Conservation (phyloP, 2,113 vertebrate species). For the Rhizomys pruinosus region DNA sequence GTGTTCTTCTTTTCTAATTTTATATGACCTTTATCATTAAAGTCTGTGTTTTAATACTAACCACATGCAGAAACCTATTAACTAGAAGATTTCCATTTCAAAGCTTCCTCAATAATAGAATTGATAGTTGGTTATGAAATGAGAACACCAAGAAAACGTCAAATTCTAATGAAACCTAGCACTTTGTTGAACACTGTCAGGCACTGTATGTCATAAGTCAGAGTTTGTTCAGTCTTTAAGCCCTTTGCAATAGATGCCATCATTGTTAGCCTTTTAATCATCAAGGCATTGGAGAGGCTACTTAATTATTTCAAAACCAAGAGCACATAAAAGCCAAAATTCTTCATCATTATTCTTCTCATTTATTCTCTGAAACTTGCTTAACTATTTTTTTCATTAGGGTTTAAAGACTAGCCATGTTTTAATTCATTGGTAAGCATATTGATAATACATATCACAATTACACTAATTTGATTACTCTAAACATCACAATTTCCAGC, state of each 20-base stretch:
- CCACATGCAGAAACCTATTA: background rate
- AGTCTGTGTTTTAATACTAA: background rate
- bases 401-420: background rate
- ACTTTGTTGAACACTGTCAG: background rate
- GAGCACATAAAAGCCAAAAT: slow-evolving; percentile 4
- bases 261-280: background rate
- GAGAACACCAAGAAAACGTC: background rate
- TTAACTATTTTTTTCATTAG: background rate
- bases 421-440: background rate
- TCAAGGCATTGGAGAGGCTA: background rate
- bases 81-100: background rate
- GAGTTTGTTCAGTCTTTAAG: background rate
- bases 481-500: background rate
- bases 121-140: background rate
- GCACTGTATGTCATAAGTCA: background rate
- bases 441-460: background rate
- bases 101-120: background rate
- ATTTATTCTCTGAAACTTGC: background rate
- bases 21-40: background rate
- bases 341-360: background rate
- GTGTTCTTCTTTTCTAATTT: background rate
- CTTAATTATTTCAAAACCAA: slow-evolving; percentile 6
- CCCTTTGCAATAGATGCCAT: background rate
- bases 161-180: background rate
- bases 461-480: background rate